These are phyloP conservation scores for Crossaster papposus DNA, from an alignment of 53 echinoderm and acorn worm genomes.

Conservation along the genomic window DNA sequence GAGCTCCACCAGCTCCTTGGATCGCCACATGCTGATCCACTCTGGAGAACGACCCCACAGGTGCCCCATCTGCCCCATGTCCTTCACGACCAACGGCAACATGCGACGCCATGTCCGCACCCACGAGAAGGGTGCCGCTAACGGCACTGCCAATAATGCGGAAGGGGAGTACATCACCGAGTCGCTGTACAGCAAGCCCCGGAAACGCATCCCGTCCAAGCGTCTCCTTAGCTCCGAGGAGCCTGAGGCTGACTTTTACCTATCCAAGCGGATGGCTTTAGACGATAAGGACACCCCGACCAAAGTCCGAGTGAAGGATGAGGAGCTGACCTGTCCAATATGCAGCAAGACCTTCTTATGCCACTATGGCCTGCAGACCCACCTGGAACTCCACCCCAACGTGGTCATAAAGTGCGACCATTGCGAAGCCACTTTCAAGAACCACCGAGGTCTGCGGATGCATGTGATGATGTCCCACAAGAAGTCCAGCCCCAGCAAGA, in stretches of 20 bases:
- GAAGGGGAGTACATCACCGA: constrained; percentile 60
- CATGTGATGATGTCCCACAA: constrained; percentile 96
- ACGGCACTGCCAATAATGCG: background rate
- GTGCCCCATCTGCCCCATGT: constrained; percentile 90
- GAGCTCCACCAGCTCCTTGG: constrained; percentile 94
- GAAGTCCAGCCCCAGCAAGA: constrained; percentile 52
- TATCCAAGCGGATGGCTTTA: constrained; percentile 55
- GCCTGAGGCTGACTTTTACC: constrained; percentile 21
- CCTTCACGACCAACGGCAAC: constrained; percentile 99
- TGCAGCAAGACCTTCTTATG: constrained; percentile 94
- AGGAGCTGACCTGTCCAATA: constrained; percentile 79
- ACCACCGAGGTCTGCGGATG: constrained; percentile 91
- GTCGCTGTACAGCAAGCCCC: constrained; percentile 66
- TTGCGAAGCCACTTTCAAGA: constrained; percentile 83
- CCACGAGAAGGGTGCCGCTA: constrained; percentile 68
- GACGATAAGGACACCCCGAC: constrained; percentile 46
- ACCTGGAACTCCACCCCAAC: constrained; percentile 90
- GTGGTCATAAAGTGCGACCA: constrained; percentile 80
- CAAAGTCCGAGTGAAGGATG: constrained; percentile 46
- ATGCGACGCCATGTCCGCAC: constrained; percentile 93
- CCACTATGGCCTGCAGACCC: constrained; percentile 87
- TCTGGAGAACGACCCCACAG: constrained; percentile 95
- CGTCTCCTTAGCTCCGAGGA: constrained; percentile 59
- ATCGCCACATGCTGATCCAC: constrained; percentile 98
- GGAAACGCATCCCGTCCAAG: constrained; percentile 71